Base-by-base conservation (phyloP, 2,113 vertebrate genomes). In the Psilopogon haemacephalus region DNA sequence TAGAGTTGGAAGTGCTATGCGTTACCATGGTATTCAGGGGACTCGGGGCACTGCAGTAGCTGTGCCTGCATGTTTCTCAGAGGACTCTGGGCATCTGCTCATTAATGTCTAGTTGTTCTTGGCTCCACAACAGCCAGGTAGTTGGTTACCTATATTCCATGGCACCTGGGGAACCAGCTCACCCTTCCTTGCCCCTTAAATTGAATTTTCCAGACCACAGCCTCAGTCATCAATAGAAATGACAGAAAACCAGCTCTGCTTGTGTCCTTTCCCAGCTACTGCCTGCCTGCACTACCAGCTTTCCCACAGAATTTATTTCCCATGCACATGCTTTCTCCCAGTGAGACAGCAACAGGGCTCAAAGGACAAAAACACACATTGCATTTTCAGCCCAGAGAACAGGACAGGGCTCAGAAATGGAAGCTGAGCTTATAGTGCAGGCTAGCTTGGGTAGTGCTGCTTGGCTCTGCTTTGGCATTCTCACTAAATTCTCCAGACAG, bases 401-500 rank as follows among this genome's bases (percentile, higher is more conserved):
- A 56, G 38, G 52, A 14, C 38, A 80, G 48, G 68, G 35, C 44
- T 91, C 64, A 72, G 87, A 89, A 86, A 86, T 33, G 15, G 60
- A 48, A 94, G 79, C 1, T 52, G 89, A 84, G 65, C 50, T 50
- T 32, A 35, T 16, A 21, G n/a, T 28, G 64, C 72, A 46, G 89
- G 81, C 30, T 59, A 85, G 64, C 56, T 55, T 38, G 46, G 68
- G 40, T 27, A 84, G 37, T 20, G 56, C 73, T 55, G 50, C 91
- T 88, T n/a, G 59, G 46, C 32, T 76, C 77, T 70, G 73, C 60
- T 64, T 69, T 88, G 69, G 70, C 78, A 60, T 55, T 67, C 74
- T 30, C 89, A 54, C 71, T 77, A 69, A 88, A 91, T 87, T 55
- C 92, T 96, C 79, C 87, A 90, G 88, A n/a, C 81, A 79, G 79